Conservation (phyloP, 2,113 vertebrate genomes). For the Sinocyclocheilus grahami region DNA sequence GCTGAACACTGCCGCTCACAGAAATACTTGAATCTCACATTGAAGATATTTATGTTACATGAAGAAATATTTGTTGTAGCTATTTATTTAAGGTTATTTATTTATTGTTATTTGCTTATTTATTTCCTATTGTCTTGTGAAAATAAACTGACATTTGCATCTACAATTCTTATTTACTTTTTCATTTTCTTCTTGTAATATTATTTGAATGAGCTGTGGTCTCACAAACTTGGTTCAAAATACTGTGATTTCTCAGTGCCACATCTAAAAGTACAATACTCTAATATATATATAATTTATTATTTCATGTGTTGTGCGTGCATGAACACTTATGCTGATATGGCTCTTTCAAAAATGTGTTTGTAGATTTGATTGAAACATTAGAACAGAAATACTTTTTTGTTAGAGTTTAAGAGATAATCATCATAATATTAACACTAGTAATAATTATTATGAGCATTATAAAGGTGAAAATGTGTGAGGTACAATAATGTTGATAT, state of each 20-base stretch:
- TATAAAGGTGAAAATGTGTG: background rate
- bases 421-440: background rate
- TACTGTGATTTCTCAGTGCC: background rate
- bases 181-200: background rate
- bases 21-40: slow-evolving; percentile 59
- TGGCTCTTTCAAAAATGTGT: background rate
- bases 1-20: slow-evolving; percentile 41
- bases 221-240: background rate
- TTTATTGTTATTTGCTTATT: slow-evolving; percentile 58
- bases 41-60: slow-evolving; percentile 32
- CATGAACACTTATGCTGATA: background rate
- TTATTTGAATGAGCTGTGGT: background rate
- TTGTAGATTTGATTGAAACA: background rate
- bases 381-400: background rate
- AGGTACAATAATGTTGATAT: background rate
- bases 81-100: slow-evolving; percentile 55
- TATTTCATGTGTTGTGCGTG: background rate
- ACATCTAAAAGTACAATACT: background rate
- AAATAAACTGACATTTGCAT: slow-evolving; percentile 44
- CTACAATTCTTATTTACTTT: slow-evolving; percentile 58
- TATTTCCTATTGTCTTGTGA: slow-evolving; percentile 59
- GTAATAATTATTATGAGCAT: background rate
- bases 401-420: background rate
- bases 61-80: slow-evolving; percentile 40
- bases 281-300: background rate